A percentile compares a stretch with the other conserved stretches of the same genome.
These are phyloP conservation scores for Norana najaformis DNA, from an alignment of 2,888 invertebrate species.

Conservation along the genomic window DNA sequence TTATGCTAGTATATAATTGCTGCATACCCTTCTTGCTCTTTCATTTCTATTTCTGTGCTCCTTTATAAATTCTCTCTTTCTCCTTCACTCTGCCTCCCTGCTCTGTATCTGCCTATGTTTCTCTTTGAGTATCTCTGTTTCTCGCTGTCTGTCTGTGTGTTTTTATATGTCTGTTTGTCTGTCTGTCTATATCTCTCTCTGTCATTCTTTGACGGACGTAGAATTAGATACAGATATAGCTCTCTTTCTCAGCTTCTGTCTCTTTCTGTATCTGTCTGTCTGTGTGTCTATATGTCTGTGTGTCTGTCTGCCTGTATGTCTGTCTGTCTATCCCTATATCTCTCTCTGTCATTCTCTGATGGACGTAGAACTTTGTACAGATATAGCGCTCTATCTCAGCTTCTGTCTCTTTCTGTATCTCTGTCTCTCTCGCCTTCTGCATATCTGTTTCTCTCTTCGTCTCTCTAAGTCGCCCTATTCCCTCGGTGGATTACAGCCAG, in stretches of 20 bases:
- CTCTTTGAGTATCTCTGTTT: too few relatives aligned
- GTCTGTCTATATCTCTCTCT: neutral
- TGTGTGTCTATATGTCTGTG: slow-evolving; percentile 33
- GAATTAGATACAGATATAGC: neutral
- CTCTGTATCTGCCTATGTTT: too few relatives aligned
- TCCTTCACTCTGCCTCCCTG: neutral
- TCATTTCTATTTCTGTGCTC: too few relatives aligned
- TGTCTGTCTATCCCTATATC: slow-evolving; percentile 22
- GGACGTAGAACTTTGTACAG: too few relatives aligned
- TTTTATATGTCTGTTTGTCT: neutral
- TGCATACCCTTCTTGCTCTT: too few relatives aligned
- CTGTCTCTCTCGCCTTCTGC: neutral
- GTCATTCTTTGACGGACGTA: neutral
- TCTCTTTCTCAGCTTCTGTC: neutral
- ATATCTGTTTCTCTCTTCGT: neutral
- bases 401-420: neutral
- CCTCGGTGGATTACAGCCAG: neutral
- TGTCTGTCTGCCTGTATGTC: slow-evolving; percentile 29
- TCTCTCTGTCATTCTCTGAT: slow-evolving; percentile 16
- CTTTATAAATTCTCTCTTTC: neutral
- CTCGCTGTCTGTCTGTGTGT: neutral
- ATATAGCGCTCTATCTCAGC: neutral
- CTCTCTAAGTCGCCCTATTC: neutral
- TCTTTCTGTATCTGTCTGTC: neutral
- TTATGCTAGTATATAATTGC: neutral